Conservation (phyloP, 2,113 vertebrate genomes). For the Empidonax alnorum region DNA sequence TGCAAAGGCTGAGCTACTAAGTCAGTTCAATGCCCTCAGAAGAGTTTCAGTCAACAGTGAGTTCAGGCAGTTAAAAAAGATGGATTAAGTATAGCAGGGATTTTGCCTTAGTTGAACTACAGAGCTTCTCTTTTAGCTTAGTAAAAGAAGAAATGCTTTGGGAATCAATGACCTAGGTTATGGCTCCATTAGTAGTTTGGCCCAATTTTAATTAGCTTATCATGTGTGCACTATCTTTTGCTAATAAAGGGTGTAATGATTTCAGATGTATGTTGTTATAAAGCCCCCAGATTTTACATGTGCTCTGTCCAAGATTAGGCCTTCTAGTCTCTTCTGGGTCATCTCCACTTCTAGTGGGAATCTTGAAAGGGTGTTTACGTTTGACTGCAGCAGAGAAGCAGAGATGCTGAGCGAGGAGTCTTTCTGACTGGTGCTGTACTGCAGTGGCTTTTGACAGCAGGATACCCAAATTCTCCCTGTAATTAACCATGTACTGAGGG, state of each 20-base stretch:
- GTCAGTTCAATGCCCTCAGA: not conserved
- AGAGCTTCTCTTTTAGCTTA: not conserved
- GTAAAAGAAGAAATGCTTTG: conserved; percentile 4
- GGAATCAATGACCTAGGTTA: conserved; percentile 49
- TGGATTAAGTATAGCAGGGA: not conserved
- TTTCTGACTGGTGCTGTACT: conserved; percentile 1
- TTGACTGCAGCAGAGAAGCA: conserved; percentile 16
- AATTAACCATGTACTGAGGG: conserved; percentile 57
- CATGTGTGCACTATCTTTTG: conserved; percentile 19
- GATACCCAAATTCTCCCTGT: conserved; percentile 55
- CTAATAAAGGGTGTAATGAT: conserved; percentile 56
- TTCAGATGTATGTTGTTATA: conserved; percentile 16
- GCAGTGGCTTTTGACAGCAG: conserved; percentile 10
- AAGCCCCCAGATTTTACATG: not conserved
- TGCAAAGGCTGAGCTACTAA: not conserved
- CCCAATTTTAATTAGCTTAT: conserved; percentile 63
- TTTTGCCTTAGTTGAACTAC: conserved; percentile 12
- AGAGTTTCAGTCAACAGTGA: not conserved
- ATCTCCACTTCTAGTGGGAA: conserved; percentile 48
- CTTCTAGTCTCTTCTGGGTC: conserved; percentile 59
- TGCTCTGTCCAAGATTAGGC: conserved; percentile 16
- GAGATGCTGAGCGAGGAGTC: not conserved
- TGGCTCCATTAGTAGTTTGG: conserved; percentile 42
- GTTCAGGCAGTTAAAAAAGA: not conserved
- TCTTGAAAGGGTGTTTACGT: not conserved